Evolutionary conservation across 2,797 vertebrate genomes (phyloP), one percentile per base, ranked within the genome.

Genomic region (Chloroceryle amazona): DNA sequence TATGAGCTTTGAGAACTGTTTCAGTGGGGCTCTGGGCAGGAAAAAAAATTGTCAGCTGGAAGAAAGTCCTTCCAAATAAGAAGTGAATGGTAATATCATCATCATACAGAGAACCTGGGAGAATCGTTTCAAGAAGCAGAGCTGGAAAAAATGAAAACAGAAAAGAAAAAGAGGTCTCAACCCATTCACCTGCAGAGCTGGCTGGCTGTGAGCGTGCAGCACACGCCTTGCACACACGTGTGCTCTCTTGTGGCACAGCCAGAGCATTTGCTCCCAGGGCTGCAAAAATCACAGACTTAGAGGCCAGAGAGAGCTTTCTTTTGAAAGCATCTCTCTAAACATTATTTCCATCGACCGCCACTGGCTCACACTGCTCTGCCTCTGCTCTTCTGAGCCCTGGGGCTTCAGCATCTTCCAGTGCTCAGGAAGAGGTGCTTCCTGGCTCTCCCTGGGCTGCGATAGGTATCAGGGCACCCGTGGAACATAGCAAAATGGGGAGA

Each of bases 81-180:
- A 19, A 60, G 62, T 1, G 80, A n/a, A 57, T 83, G 94, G 86
- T 61, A 86, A 91, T 20, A 35, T 35, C 91, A 95, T 92, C 85
- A 90, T 54, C 88, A 9, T n/a, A 4, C 23, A 29, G 52, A 74
- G 66, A 58, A 9, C 83, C 66, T 15, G 3, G 58, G 88, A 86
- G 80, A 58, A 78, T 68, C 0, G 1, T 81, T 89, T 51, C 52
- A 51, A 86, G 58, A 81, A 61, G 65, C 7, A 79, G 80, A 88
- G 31, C 3, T 81, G 75, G 55, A 3, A 31, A 46, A 37, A 54
- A 9, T 22, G 46, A 52, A 29, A 57, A 33, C 55, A 9, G 13
- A 23, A 11, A 18, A 23, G 42, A 41, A 37, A 25, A 46, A 28
- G 20, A 73, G 39, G 12, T 62, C 47, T 37, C 37, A 79, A 73